A percentile compares a stretch with the other conserved stretches of the same genome.
Evolutionary conservation across 1,140 invertebrate genomes (phyloP).

Genomic region (Drosophila quadrilineata): DNA sequence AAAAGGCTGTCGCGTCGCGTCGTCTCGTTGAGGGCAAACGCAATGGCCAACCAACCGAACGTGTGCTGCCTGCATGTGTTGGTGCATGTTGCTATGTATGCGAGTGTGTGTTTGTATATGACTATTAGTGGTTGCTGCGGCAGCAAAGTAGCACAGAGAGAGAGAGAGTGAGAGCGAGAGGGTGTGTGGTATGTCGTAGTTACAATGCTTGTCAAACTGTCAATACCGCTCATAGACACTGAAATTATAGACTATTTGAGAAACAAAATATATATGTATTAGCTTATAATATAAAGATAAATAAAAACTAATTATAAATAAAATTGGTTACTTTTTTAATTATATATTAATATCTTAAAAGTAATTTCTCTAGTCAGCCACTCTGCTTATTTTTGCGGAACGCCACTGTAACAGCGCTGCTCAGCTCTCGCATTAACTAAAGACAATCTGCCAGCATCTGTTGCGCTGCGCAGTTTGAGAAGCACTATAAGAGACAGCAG

Average conservation of each 20-base stretch:
- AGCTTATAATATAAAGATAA: too few species aligned
- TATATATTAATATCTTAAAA: not conserved
- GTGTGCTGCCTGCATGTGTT: conserved; percentile 11
- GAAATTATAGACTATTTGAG: too few species aligned
- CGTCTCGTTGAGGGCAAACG: conserved; percentile 20
- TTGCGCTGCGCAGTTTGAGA: conserved; percentile 43
- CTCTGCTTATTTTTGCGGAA: not conserved
- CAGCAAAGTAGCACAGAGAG: too few species aligned
- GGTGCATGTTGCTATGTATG: conserved; percentile 2
- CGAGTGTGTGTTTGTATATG: conserved; percentile 4
- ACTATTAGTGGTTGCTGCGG: conserved; percentile 25
- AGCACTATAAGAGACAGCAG: conserved; percentile 14
- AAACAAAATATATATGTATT: too few species aligned
- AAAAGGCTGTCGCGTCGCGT: conserved; percentile 1
- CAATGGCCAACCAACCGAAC: conserved; percentile 45
- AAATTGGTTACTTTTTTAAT: not conserved
- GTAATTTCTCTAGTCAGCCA: too few species aligned
- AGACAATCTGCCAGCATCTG: conserved; percentile 10
- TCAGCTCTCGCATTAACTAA: not conserved
- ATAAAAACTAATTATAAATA: too few species aligned
- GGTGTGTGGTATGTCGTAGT: not conserved
- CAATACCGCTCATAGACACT: conserved; percentile 5
- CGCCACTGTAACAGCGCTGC: conserved; percentile 11
- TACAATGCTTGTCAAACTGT: conserved; percentile 31
- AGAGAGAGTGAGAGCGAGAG: conserved; percentile 23